Base-by-base conservation (phyloP, 2,888 invertebrate species). In the Perizoma affinitatum region DNA sequence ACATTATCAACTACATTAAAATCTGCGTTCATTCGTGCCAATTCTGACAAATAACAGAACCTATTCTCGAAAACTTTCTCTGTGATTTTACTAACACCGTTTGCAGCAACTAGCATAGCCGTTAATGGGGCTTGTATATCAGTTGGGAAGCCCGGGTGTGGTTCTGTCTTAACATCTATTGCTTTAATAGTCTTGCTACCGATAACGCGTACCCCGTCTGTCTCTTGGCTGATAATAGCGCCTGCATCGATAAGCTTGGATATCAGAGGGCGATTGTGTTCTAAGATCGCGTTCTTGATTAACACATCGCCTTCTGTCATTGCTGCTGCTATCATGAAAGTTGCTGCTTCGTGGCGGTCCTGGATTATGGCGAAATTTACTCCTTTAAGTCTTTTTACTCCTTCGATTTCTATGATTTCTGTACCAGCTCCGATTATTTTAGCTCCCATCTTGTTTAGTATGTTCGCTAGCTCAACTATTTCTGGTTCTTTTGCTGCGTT, bases 251-350 rank as follows among this genome's bases (percentile, higher is more conserved):
- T 45, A 0, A 67, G 44, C 9, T 65, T 67, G 0, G 47, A 44
- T n/a, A 63, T 47, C 1, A 67, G 40, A 5, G 36, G 38, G 9
- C 9, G 3, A 9, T 60, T 65, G n/a, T 63, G 43, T 22, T 55
- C 45, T 2, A 38, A 42, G 5, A 11, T 44, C 0, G 65, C 63
- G n/a, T 63, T 42, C 55, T 59, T 41, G 1, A 65, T 53, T 1
- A 67, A 6, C 6, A 67, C 33, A 22, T 67, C 22, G 0, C 67
- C 67, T 61, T 63, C 63, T 4, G 65, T 64, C 57, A 65, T 63
- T 0, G 65, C 65, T 11, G 66, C 68, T 0, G 69, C 67, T 40
- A 69, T 62, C 67, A 67, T 67, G 51, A 69, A 69, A 4, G 69
- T 69, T 0, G 62, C 69, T 1, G 67, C 64, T 56, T 67, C 69